Percentiles rank a stretch among this genome's conserved stretches.
These are phyloP conservation scores for Sinocyclocheilus anophthalmus DNA, from an alignment of 2,113 vertebrate species.

Conservation along the genomic window DNA sequence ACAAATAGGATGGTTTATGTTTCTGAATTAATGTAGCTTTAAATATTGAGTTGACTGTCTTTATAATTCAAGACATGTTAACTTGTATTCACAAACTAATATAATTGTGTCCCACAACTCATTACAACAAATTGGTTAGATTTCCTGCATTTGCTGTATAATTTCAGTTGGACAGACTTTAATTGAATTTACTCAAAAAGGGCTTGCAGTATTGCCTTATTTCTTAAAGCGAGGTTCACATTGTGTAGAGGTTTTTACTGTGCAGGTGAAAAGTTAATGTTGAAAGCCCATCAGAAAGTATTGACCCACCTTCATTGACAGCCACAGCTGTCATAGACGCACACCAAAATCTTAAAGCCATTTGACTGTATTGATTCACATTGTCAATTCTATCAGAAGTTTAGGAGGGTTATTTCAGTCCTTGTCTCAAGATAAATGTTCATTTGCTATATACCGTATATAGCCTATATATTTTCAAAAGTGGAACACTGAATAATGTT, in stretches of 20 bases:
- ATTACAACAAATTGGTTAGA: neutral
- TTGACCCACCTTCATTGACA: conserved; percentile 15
- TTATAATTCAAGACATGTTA: neutral
- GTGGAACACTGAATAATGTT: neutral
- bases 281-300: conserved; percentile 29
- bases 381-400: conserved; percentile 20
- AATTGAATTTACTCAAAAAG: conserved; percentile 1
- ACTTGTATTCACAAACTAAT: neutral
- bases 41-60: neutral
- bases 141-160: neutral
- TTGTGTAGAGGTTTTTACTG: neutral
- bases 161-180: neutral
- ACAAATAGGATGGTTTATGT: neutral
- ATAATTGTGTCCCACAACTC: neutral
- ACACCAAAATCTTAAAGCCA: neutral
- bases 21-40: neutral
- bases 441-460: neutral
- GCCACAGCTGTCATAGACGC: neutral
- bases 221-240: neutral
- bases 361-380: neutral
- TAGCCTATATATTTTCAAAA: neutral
- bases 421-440: neutral
- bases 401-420: neutral
- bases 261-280: neutral
- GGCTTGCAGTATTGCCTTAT: neutral